Evolutionary conservation across 2,113 vertebrate genomes (phyloP).

Genomic region (Psittacara wagleri): DNA sequence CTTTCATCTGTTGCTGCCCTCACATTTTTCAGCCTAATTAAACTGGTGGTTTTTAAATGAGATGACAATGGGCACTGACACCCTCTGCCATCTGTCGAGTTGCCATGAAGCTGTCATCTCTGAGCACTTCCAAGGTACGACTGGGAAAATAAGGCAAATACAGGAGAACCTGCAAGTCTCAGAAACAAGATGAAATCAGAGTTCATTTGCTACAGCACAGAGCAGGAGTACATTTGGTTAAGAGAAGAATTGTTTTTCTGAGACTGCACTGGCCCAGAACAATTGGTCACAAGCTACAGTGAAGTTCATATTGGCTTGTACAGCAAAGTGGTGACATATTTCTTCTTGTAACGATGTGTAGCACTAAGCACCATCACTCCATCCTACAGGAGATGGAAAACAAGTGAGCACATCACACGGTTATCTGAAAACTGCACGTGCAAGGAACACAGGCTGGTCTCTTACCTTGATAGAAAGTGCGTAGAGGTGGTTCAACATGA

Average conservation of each 20-base stretch:
- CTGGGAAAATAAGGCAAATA: slow-evolving; percentile 28
- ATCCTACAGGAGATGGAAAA: slow-evolving; percentile 78
- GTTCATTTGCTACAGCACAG: slow-evolving; percentile 27
- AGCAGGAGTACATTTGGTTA: slow-evolving; percentile 38
- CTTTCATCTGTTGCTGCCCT: neutral
- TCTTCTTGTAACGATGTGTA: slow-evolving; percentile 96
- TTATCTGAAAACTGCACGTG: neutral
- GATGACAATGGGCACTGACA: neutral
- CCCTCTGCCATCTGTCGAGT: neutral
- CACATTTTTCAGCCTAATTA: neutral
- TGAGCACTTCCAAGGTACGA: slow-evolving; percentile 33
- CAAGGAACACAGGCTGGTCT: neutral
- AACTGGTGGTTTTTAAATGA: neutral
- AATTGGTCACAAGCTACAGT: neutral
- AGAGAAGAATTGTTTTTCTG: neutral
- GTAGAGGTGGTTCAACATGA: slow-evolving; percentile 97
- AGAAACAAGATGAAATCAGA: slow-evolving; percentile 36
- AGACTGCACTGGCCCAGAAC: slow-evolving; percentile 12
- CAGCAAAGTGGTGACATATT: slow-evolving; percentile 95
- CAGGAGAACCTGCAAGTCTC: slow-evolving; percentile 53
- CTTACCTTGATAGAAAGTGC: slow-evolving; percentile 95
- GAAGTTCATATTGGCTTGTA: slow-evolving; percentile 92
- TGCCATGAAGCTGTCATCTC: slow-evolving; percentile 12
- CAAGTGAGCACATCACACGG: neutral
- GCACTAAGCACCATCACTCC: slow-evolving; percentile 99